Evolutionary conservation across 2,113 vertebrate genomes (phyloP), one percentile per base, ranked within the genome.

Genomic region (Pollimyrus isidori): DNA sequence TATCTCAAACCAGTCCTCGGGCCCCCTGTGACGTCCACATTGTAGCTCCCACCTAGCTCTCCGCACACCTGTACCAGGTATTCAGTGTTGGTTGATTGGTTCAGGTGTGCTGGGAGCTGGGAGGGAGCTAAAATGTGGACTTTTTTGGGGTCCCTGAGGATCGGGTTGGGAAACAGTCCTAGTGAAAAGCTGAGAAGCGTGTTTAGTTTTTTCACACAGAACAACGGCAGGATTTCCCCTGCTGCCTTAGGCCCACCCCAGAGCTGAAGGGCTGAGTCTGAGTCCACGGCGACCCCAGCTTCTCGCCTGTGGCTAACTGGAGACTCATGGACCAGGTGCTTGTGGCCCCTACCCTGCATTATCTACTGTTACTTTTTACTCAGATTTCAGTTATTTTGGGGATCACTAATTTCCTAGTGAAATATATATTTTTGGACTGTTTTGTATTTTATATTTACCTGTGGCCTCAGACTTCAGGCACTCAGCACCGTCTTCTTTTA

Each of bases 391-490:
- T 89, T 83, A 86, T 89, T 90, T 91, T 90, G 73, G 23, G 88
- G 53, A 73, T 88, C 90, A 90, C 89, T 91, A 89, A 91, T 91
- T 92, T 48, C 52, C 35, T 23, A 39, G 69, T 89, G 88, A 89
- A 53, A 82, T 89, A 45, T 88, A 45, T 62, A 49, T 89, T 53
- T 42, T 87, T 87, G 13, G 53, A 86, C 49, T 30, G 83, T 86
- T 58, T 56, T 45, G 52, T 89, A 58, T 83, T 21, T 89, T 73
- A 80, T 69, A 89, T 89, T 73, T 46, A 23, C 88, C 11, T 65
- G 39, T 58, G 35, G 35, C 69, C 30, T 52, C 69, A 82, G 17
- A n/a, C 48, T 85, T 48, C 45, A 85, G 48, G 23, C 19, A 49
- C 2, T 48, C 13, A 9, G 4, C 19, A 42, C 15, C 73, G 7